Conservation (phyloP, 2,113 vertebrate species). For the Macrotus californicus region DNA sequence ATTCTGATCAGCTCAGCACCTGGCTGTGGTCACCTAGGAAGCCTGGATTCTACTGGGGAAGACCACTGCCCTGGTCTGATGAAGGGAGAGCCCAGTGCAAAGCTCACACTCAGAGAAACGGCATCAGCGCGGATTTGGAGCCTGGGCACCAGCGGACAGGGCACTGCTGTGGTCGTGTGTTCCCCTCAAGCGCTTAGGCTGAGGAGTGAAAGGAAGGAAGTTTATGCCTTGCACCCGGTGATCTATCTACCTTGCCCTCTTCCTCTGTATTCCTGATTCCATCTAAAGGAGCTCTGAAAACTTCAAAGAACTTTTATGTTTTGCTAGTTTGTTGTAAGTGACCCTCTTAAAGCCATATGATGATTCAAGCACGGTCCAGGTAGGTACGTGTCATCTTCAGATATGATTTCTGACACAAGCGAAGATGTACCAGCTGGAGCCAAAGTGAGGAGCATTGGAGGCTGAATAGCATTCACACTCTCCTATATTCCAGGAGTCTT, state of each 20-base stretch:
- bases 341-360: slow-evolving; percentile 71
- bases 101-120: not conserved
- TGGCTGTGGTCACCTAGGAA: not conserved
- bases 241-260: not conserved
- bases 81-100: not conserved
- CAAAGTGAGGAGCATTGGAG: not conserved
- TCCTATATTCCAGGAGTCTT: not conserved
- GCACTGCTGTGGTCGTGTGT: fast-evolving
- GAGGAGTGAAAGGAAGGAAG: not conserved
- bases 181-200: not conserved
- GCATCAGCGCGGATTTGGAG: fast-evolving
- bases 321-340: slow-evolving; percentile 64
- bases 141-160: not conserved
- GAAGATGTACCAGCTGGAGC: not conserved
- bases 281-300: slow-evolving; percentile 63
- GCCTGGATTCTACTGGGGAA: not conserved
- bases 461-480: not conserved
- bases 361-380: slow-evolving; percentile 63
- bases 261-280: not conserved
- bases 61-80: not conserved
- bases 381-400: slow-evolving; percentile 33
- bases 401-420: slow-evolving; percentile 24
- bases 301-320: slow-evolving; percentile 45
- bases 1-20: not conserved
- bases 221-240: fast-evolving